Evolutionary conservation across 2,888 invertebrate genomes (phyloP).

Genomic region (Rutpela maculata): DNA sequence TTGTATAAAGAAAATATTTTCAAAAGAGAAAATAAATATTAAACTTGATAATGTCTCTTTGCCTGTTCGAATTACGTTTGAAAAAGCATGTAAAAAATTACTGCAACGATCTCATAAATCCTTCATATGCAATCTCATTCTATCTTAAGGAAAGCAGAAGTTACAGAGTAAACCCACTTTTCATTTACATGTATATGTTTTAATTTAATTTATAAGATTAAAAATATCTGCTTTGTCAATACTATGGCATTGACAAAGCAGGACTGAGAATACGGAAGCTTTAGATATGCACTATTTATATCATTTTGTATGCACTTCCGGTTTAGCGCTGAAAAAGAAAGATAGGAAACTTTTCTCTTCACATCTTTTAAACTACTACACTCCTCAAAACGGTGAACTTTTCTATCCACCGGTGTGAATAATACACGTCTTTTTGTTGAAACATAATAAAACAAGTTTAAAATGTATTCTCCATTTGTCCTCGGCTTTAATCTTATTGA

Average conservation of each 20-base stretch:
- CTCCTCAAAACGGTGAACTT: slow-evolving; percentile 8
- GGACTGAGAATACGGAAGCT: background rate
- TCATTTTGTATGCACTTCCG: background rate
- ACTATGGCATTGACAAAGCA: background rate
- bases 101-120: too few species aligned
- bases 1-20: too few species aligned
- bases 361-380: background rate
- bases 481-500: background rate
- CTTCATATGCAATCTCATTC: too few species aligned
- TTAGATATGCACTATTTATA: background rate
- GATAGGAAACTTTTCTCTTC: slow-evolving; percentile 3
- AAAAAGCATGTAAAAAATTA: too few species aligned
- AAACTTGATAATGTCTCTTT: too few species aligned
- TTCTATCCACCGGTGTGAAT: slow-evolving; percentile 11
- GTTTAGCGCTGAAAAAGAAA: background rate
- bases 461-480: background rate
- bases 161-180: too few species aligned
- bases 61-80: too few species aligned
- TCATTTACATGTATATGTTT: background rate
- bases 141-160: too few species aligned
- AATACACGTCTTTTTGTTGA: slow-evolving; percentile 22
- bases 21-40: too few species aligned
- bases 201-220: background rate
- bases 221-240: too few species aligned
- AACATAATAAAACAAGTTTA: slow-evolving; percentile 10